phyloP scores from a whole-genome alignment of 30 jellyfish, hydroid and myxozoan genomes.

The Rhopilema esculentum region DNA sequence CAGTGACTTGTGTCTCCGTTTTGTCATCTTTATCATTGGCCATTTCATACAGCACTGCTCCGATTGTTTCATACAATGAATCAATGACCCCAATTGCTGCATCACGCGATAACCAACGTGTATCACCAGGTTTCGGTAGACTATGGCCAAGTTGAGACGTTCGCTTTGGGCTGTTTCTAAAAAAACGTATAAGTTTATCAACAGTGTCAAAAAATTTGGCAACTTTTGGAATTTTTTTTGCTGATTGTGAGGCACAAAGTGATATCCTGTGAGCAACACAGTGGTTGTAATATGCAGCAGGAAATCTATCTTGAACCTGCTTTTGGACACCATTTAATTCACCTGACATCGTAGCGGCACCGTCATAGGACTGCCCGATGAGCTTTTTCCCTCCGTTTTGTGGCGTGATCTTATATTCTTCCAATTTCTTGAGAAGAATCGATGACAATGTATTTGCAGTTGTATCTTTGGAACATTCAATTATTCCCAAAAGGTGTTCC shows the following conservation, averaged over 20 bases:
- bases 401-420: slow-evolving; percentile 21
- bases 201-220: slow-evolving; percentile 48
- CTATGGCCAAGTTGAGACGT: slow-evolving; percentile 47
- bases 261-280: slow-evolving; percentile 54
- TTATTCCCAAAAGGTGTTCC: slow-evolving; percentile 5
- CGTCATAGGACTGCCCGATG: slow-evolving; percentile 59
- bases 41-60: slow-evolving; percentile 32
- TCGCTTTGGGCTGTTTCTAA: slow-evolving; percentile 49
- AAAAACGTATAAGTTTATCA: slow-evolving; percentile 16
- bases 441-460: neutral
- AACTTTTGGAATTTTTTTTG: slow-evolving; percentile 35
- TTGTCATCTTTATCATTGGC: slow-evolving; percentile 28
- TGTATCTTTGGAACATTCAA: neutral
- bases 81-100: slow-evolving; percentile 45
- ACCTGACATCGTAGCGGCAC: slow-evolving; percentile 57
- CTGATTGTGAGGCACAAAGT: slow-evolving; percentile 55
- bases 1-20: slow-evolving; percentile 28
- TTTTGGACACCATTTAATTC: slow-evolving; percentile 29
- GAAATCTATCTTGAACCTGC: slow-evolving; percentile 26
- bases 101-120: slow-evolving; percentile 55
- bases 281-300: slow-evolving; percentile 50
- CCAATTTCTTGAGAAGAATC: slow-evolving; percentile 3
- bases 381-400: slow-evolving; percentile 26
- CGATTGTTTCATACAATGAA: slow-evolving; percentile 41
- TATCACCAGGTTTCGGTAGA: slow-evolving; percentile 51